Percentiles rank a stretch among this genome's conserved stretches.
Conservation (phyloP, 1,140 invertebrate genomes). For the Apis mellifera region DNA sequence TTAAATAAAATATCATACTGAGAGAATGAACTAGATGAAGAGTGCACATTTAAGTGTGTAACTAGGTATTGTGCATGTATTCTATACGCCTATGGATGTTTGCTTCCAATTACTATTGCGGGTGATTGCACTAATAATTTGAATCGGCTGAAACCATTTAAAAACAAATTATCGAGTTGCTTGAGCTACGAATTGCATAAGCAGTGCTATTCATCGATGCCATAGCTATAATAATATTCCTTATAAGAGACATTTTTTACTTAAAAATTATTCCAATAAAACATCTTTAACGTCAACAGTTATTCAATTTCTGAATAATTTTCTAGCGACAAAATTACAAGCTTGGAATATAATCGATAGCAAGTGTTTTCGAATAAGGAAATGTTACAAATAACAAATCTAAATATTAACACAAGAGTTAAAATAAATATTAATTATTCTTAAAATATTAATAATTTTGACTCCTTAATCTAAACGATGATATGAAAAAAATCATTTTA, state of each 20-base stretch:
- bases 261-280: background rate
- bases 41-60: background rate
- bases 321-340: background rate
- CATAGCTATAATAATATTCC: constrained; percentile 20
- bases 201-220: constrained; percentile 11
- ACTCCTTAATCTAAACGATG: background rate
- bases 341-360: no score
- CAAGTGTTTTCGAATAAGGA: background rate
- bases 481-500: background rate
- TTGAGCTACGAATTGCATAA: constrained; percentile 44
- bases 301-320: no score
- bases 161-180: constrained; percentile 24
- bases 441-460: background rate
- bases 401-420: no score
- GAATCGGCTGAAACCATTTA: constrained; percentile 34
- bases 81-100: constrained; percentile 36
- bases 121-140: constrained; percentile 33
- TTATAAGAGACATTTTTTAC: background rate
- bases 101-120: constrained; percentile 24
- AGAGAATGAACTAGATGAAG: background rate
- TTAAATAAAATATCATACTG: background rate
- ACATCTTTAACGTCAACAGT: no score
- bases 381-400: no score
- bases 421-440: background rate
- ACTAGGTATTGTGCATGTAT: constrained; percentile 31